These are phyloP conservation scores for Spea hammondii DNA, from an alignment of 2,797 vertebrate genomes.

Conservation along the genomic window DNA sequence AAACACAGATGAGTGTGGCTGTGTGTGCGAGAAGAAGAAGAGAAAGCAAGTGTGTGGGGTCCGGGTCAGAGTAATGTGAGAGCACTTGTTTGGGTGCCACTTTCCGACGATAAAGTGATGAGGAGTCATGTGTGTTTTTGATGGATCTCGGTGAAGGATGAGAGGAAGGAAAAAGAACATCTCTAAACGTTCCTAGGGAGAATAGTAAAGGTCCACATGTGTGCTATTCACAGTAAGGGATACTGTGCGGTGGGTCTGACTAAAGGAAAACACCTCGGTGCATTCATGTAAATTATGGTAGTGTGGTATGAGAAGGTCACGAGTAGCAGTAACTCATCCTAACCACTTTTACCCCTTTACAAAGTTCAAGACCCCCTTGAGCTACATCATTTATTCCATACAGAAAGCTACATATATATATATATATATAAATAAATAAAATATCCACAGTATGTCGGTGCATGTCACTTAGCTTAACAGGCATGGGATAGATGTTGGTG, in stretches of 20 bases:
- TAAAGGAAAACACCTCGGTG: background rate
- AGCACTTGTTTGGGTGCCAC: constrained; percentile 30
- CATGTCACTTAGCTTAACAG: no score
- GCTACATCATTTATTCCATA: no score
- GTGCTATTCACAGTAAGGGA: constrained; percentile 12
- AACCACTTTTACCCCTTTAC: background rate
- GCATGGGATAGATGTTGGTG: no score
- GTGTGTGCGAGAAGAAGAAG: background rate
- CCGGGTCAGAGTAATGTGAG: constrained; percentile 28
- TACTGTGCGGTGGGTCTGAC: constrained; percentile 31
- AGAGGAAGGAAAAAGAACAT: constrained; percentile 46
- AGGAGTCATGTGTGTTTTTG: constrained; percentile 41
- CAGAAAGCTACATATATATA: no score
- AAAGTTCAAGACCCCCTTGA: no score
- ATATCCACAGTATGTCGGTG: no score
- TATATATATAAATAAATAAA: no score
- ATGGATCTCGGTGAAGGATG: constrained; percentile 47
- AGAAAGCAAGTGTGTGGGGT: constrained; percentile 42
- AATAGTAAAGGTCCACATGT: constrained; percentile 36
- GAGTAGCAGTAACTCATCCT: background rate
- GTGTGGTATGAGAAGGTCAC: background rate
- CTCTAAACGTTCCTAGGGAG: constrained; percentile 33
- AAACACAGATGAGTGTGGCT: constrained; percentile 37
- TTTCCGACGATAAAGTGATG: constrained; percentile 46
- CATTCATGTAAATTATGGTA: constrained; percentile 2